Evolutionary conservation across 2,797 vertebrate species (phyloP).

Genomic region (Gymnothorax javanicus): DNA sequence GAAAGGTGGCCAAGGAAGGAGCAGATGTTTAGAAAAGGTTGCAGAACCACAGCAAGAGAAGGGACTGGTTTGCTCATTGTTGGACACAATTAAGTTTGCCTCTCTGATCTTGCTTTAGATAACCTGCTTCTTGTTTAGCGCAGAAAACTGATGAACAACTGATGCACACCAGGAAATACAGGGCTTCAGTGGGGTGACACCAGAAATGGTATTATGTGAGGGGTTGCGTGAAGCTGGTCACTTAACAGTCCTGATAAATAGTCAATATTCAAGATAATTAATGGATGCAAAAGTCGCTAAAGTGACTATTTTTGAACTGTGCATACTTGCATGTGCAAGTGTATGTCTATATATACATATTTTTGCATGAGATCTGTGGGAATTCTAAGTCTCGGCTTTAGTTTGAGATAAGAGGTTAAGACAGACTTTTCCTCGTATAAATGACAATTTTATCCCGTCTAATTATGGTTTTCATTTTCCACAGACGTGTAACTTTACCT

Average conservation of each 20-base stretch:
- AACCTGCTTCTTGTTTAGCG: slow-evolving; percentile 32
- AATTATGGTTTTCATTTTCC: not conserved
- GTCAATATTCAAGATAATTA: not conserved
- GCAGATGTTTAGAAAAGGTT: not conserved
- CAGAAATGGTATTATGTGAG: not conserved
- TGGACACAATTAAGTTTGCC: not conserved
- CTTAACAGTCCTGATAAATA: not conserved
- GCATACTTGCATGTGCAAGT: not conserved
- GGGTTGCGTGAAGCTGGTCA: not conserved
- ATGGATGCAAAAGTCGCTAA: too few relatives aligned
- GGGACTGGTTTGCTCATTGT: not conserved
- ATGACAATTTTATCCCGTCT: not conserved
- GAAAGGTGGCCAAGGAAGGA: not conserved
- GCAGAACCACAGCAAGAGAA: slow-evolving; percentile 37
- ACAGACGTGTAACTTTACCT: not conserved
- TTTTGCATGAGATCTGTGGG: not conserved
- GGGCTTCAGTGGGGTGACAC: not conserved
- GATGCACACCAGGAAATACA: not conserved
- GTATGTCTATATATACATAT: too few relatives aligned
- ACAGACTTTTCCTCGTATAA: not conserved
- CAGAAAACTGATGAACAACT: slow-evolving; percentile 37
- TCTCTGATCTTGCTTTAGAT: not conserved
- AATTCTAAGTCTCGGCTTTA: not conserved
- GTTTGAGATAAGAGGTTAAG: not conserved
- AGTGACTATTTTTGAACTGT: not conserved